Percentiles rank a stretch among this genome's conserved stretches.
phyloP scores from a whole-genome alignment of 2,888 invertebrate genomes.

The Lathronympha strigana region DNA sequence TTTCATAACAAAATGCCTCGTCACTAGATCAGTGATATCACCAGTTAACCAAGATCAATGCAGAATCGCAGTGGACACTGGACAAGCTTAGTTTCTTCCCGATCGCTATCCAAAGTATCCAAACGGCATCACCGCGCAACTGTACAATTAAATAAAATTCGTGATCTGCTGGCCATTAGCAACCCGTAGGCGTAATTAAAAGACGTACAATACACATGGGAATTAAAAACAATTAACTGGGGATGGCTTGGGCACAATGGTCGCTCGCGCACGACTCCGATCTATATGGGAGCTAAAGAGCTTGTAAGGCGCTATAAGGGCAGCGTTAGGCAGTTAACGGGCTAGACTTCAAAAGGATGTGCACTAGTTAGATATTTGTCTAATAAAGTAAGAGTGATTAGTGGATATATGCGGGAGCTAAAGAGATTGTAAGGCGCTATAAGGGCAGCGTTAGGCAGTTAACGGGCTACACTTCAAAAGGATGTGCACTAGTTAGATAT shows the following conservation, averaged over 20 bases:
- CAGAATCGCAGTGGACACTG: not conserved
- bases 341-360: not conserved
- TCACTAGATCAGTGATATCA: not conserved
- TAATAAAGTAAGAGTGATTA: not conserved
- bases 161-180: constrained; percentile 74
- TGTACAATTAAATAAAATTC: constrained; percentile 71
- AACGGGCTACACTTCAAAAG: constrained; percentile 1
- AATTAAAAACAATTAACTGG: constrained; percentile 83
- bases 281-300: constrained; percentile 38
- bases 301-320: constrained; percentile 34
- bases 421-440: constrained; percentile 29
- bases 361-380: not conserved
- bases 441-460: constrained; percentile 17
- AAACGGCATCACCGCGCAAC: constrained; percentile 55
- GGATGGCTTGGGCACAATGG: constrained; percentile 79
- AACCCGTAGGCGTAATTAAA: constrained; percentile 81
- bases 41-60: not conserved
- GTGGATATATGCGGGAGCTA: constrained; percentile 39
- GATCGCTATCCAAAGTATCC: constrained; percentile 43
- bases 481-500: not conserved
- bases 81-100: not conserved
- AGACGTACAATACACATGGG: constrained; percentile 77
- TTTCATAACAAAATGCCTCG: not conserved
- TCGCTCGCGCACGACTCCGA: constrained; percentile 66
- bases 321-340: constrained; percentile 3